Percentiles rank a stretch among this genome's conserved stretches.
Evolutionary conservation across 1,140 invertebrate species (phyloP).

Genomic region (Drosophila navojoa): DNA sequence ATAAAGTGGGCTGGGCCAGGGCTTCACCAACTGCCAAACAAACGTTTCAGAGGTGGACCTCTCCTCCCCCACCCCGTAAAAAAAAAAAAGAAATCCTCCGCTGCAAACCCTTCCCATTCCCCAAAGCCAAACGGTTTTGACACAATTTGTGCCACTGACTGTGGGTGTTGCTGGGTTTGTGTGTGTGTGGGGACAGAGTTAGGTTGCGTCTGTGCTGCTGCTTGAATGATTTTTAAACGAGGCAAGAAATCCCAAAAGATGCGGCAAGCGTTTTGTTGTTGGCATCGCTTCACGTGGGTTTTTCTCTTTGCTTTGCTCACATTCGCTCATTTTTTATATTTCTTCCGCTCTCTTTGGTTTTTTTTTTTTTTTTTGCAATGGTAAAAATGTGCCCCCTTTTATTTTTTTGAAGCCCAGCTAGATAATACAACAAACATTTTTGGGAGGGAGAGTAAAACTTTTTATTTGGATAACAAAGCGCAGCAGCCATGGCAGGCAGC

Average conservation of each 20-base stretch:
- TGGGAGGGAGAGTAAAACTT: conserved; percentile 33
- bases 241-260: conserved; percentile 82
- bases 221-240: conserved; percentile 82
- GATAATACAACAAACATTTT: conserved; percentile 70
- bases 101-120: not conserved
- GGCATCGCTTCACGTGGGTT: conserved; percentile 70
- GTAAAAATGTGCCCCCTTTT: conserved; percentile 19
- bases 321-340: conserved; percentile 28
- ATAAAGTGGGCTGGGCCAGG: conserved; percentile 38
- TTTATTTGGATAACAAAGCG: conserved; percentile 52
- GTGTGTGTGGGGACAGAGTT: conserved; percentile 47
- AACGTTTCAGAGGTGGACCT: conserved; percentile 66
- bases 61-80: not conserved
- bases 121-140: conserved; percentile 70
- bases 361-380: conserved; percentile 31
- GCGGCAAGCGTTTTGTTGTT: conserved; percentile 76
- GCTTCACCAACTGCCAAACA: conserved; percentile 48
- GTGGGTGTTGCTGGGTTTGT: conserved; percentile 23
- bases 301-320: conserved; percentile 31
- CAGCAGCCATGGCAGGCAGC: not conserved
- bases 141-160: conserved; percentile 78
- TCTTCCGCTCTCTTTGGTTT: conserved; percentile 29
- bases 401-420: conserved; percentile 16
- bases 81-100: not conserved
- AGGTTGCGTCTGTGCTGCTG: conserved; percentile 69